Evolutionary conservation across 2,113 vertebrate species (phyloP).

Genomic region (Atractosteus spatula): DNA sequence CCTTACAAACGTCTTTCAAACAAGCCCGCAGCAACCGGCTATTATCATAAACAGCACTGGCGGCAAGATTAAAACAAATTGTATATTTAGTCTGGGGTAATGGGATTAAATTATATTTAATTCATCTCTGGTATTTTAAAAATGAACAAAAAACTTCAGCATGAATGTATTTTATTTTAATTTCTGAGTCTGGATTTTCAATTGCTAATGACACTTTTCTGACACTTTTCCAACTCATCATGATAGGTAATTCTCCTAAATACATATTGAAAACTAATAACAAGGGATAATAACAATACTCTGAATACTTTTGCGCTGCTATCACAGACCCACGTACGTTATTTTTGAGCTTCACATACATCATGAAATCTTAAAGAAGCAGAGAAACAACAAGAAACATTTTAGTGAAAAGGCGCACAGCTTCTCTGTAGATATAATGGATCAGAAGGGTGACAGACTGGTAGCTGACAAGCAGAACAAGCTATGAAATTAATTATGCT

Average conservation of each 20-base stretch:
- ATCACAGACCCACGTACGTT: conserved; percentile 57
- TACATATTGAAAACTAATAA: conserved; percentile 1
- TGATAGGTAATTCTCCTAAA: conserved; percentile 5
- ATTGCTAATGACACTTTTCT: conserved; percentile 16
- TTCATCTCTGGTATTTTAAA: conserved; percentile 51
- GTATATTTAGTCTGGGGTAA: conserved; percentile 74
- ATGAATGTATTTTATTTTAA: neutral
- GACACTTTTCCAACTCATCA: neutral
- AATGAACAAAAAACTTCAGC: conserved; percentile 61
- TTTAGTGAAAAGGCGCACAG: conserved; percentile 43
- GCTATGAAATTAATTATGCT: conserved; percentile 47
- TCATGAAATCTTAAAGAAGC: conserved; percentile 39
- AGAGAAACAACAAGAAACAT: conserved; percentile 40
- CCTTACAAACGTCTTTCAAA: conserved; percentile 52
- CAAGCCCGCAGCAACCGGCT: conserved; percentile 51
- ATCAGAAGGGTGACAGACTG: conserved; percentile 29
- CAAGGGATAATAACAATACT: conserved; percentile 44
- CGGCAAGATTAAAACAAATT: conserved; percentile 75
- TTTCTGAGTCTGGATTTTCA: conserved; percentile 11
- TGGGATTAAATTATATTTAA: conserved; percentile 69
- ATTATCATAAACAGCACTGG: conserved; percentile 73
- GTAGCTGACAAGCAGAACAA: conserved; percentile 55
- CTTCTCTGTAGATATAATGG: conserved; percentile 45
- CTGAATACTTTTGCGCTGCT: conserved; percentile 50
- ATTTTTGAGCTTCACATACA: neutral